Conservation (phyloP, 2,797 vertebrate genomes). For the Melanotaenia pygmaea region DNA sequence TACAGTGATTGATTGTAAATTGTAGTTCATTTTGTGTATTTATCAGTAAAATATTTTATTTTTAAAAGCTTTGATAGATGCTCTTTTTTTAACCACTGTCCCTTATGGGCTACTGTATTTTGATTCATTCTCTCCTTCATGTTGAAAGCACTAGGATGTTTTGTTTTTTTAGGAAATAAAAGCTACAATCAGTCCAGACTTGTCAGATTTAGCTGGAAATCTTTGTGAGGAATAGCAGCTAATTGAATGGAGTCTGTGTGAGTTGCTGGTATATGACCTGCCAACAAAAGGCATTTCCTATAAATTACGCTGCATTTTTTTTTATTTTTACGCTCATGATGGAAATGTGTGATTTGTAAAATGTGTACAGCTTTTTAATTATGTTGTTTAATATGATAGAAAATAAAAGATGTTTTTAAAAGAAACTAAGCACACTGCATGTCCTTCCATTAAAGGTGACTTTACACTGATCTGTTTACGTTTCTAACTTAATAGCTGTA, state of each 20-base stretch:
- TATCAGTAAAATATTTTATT: constrained; percentile 82
- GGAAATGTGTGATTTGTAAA: constrained; percentile 80
- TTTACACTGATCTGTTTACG: not conserved
- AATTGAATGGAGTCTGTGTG: constrained; percentile 31
- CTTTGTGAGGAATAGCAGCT: constrained; percentile 22
- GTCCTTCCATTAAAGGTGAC: constrained; percentile 2
- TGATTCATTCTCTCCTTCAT: constrained; percentile 54
- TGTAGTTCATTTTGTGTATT: constrained; percentile 83
- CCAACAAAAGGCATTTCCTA: constrained; percentile 48
- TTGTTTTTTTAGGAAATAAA: constrained; percentile 37
- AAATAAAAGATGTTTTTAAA: constrained; percentile 85
- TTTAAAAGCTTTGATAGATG: constrained; percentile 73
- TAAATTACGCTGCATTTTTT: constrained; percentile 55
- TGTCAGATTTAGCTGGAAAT: constrained; percentile 25
- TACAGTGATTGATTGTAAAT: constrained; percentile 83
- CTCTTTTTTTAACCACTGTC: constrained; percentile 70
- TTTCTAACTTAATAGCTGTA: not conserved
- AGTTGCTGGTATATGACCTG: constrained; percentile 59
- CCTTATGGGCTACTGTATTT: constrained; percentile 59
- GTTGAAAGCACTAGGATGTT: constrained; percentile 61
- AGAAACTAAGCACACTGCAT: constrained; percentile 11
- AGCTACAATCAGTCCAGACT: constrained; percentile 30
- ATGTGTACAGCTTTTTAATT: constrained; percentile 84
- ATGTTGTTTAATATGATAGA: constrained; percentile 74
- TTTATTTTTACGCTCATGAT: constrained; percentile 31